These are phyloP conservation scores for Plutomurus gul DNA, from an alignment of 1,140 invertebrate species.

Conservation along the genomic window DNA sequence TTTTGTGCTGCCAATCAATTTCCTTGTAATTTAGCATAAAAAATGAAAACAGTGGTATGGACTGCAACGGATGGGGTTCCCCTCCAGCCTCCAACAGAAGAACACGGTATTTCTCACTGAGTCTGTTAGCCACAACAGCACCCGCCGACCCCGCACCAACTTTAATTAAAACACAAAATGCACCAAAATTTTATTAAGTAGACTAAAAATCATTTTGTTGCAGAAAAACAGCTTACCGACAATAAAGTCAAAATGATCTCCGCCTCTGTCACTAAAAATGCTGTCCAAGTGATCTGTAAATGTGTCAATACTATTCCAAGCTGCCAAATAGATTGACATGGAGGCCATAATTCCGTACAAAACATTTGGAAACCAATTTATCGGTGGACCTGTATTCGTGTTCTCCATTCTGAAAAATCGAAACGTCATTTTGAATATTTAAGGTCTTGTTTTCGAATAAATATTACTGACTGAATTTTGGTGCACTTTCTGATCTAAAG, in stretches of 20 bases:
- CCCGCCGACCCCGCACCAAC: conserved; percentile 33
- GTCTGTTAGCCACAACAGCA: conserved; percentile 26
- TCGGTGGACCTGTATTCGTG: no score
- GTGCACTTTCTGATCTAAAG: no score
- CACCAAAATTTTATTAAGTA: not conserved
- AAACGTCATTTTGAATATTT: no score
- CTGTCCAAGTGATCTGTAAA: conserved; percentile 20
- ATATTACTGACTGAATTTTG: no score
- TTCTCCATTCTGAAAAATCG: no score
- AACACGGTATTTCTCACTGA: conserved; percentile 26
- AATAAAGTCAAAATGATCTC: conserved; percentile 39
- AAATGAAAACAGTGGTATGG: conserved; percentile 31
- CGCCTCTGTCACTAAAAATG: not conserved
- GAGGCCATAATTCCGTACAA: conserved; percentile 36
- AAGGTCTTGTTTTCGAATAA: no score
- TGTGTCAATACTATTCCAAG: conserved; percentile 7
- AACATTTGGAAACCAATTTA: conserved; percentile 41
- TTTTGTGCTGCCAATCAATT: conserved; percentile 35
- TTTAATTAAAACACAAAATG: not conserved
- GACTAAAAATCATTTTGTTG: not conserved
- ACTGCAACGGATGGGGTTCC: conserved; percentile 36
- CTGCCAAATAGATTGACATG: not conserved
- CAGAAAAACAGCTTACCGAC: conserved; percentile 30
- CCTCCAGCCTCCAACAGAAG: conserved; percentile 38
- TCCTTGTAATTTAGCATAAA: conserved; percentile 35